These are phyloP conservation scores for Struthio camelus DNA, from an alignment of 2,113 vertebrate species.

Conservation along the genomic window DNA sequence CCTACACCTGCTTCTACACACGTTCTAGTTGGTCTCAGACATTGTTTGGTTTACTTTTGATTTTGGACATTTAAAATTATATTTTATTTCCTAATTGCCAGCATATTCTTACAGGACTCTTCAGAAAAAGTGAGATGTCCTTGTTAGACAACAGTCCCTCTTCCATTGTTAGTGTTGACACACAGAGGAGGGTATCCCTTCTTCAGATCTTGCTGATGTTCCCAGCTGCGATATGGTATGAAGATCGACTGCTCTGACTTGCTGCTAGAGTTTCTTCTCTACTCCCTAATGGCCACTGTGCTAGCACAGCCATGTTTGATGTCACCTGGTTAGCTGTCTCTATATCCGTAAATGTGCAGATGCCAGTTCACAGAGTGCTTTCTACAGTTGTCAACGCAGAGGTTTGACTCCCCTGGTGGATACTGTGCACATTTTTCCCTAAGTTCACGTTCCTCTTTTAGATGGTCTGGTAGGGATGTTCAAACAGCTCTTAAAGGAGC, in stretches of 20 bases:
- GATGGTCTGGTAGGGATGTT: background rate
- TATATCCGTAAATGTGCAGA: accelerated
- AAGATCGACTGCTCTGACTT: background rate
- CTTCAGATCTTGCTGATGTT: background rate
- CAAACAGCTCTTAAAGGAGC: background rate
- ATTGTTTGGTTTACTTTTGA: background rate
- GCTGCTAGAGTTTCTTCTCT: background rate
- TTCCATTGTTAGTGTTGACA: background rate
- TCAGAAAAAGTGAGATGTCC: background rate
- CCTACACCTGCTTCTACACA: background rate
- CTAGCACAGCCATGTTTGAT: background rate
- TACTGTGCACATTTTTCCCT: background rate
- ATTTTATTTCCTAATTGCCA: background rate
- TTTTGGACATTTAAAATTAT: background rate
- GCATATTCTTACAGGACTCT: background rate
- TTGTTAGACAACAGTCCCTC: background rate
- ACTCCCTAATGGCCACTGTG: accelerated
- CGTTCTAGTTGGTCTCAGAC: background rate
- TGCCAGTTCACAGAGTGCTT: background rate
- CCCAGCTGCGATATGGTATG: background rate
- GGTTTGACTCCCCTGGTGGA: background rate
- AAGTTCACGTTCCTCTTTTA: background rate
- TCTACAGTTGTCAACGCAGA: background rate
- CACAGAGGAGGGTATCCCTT: background rate
- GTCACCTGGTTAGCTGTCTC: background rate